Percentiles rank a stretch among this genome's conserved stretches.
phyloP scores from a whole-genome alignment of 2,797 vertebrate genomes.

The Falco peregrinus region DNA sequence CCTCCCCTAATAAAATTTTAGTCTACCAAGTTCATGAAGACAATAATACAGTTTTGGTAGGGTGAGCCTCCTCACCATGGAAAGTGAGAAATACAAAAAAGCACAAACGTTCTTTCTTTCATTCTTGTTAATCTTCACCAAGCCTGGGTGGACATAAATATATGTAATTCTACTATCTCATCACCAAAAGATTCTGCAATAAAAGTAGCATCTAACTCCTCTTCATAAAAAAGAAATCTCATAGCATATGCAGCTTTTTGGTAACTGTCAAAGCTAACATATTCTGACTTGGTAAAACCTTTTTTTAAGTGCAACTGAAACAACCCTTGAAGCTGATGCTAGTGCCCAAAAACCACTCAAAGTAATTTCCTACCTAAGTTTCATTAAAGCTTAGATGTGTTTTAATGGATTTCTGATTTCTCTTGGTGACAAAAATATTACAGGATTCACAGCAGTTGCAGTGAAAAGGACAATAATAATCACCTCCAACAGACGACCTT shows the following conservation, averaged over 20 bases:
- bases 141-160: neutral
- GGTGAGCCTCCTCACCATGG: neutral
- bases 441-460: neutral
- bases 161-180: neutral
- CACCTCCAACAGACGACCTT: neutral
- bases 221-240: neutral
- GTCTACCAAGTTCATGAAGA: neutral
- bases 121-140: neutral
- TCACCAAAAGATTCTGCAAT: neutral
- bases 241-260: neutral
- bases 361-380: neutral
- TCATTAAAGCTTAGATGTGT: neutral
- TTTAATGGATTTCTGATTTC: slow-evolving; percentile 2
- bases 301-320: neutral
- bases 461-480: neutral
- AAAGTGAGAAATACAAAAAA: neutral
- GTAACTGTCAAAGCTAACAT: neutral
- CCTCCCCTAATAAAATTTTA: neutral
- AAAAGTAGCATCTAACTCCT: neutral
- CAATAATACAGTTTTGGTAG: neutral
- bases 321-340: neutral
- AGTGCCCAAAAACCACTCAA: neutral
- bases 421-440: neutral
- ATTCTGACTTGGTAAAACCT: neutral
- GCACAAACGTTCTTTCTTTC: neutral